Base-by-base conservation (phyloP, 1,140 invertebrate genomes). In the Sinonovacula constricta region DNA sequence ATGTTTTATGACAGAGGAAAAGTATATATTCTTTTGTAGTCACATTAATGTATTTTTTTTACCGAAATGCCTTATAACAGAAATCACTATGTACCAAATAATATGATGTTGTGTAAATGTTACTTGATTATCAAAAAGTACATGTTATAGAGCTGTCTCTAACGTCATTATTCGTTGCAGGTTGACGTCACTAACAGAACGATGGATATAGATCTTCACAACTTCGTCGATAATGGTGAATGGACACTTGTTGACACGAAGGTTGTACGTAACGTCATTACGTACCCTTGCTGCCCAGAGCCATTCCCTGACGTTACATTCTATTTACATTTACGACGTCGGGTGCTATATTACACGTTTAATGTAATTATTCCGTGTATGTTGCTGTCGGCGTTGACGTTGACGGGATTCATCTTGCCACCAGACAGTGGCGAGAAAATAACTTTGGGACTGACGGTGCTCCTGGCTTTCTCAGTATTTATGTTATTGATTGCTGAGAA, bases 201-300 rank as follows among this genome's bases (percentile, higher is more conserved):
- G 7, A 83, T 88, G 1, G 90, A 92, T 31, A 90, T 93, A 3
- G 93, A 94, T 83, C 87, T 94, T 3, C 89, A 87, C 5, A 94
- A 93, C 71, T 94, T 93, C 79, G 92, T 94, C 7, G 88, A 89
- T 1, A 93, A 93, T 78, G 93, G 93, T 24, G 93, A 93, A 85
- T 94, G 93, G 92, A 91, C 93, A 54, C 85, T 93, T 28, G 77
- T 93, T 36, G 88, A 90, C 39, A 91, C 91, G 3, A 81, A 86
- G 34, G 81, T 81, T 26, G 49, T 79, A 12, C 54, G 83, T 1
- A 84, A 86, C 59, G 84, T 86, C 1, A 83, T 86, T 10, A 77
- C 67, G 12, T 86, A 86, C 65, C 79, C 84, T 15, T 88, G 88
- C 79, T 89, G 93, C 80, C 83, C 87, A 0, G 92, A 93, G 78